Evolutionary conservation across 2,113 vertebrate species (phyloP).

Genomic region (Aegithalos caudatus): DNA sequence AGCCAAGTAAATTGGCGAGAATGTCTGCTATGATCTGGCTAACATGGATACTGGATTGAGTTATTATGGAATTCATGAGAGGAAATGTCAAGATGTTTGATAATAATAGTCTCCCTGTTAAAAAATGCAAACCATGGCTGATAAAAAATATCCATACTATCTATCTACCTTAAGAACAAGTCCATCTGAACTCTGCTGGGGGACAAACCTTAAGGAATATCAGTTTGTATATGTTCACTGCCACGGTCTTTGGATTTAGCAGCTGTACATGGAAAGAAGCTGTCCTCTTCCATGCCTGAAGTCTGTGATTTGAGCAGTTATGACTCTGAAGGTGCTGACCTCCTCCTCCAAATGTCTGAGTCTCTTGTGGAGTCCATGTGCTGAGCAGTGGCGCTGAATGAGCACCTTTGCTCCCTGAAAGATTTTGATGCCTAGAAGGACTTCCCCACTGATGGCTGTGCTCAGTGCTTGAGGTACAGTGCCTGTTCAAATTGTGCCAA

Average conservation of each 20-base stretch:
- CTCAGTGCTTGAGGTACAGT: not conserved
- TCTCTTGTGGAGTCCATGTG: not conserved
- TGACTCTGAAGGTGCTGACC: not conserved
- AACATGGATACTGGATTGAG: not conserved
- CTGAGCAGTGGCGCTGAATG: fast-evolving
- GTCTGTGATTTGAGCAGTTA: not conserved
- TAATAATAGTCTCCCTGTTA: not conserved
- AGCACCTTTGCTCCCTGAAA: fast-evolving
- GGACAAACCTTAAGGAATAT: not conserved
- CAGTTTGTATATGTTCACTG: not conserved
- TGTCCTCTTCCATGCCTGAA: not conserved
- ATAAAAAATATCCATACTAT: not conserved
- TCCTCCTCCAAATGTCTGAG: not conserved
- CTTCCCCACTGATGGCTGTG: fast-evolving
- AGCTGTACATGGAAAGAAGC: not conserved
- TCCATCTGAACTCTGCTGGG: not conserved
- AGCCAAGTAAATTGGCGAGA: not conserved
- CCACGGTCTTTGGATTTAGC: not conserved
- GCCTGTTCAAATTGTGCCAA: not conserved
- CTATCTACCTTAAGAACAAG: not conserved
- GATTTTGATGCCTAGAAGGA: not conserved
- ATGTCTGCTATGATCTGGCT: not conserved
- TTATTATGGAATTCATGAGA: not conserved
- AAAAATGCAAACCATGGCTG: not conserved
- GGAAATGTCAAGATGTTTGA: not conserved